Evolutionary conservation across 2,888 invertebrate species (phyloP), one percentile per base, ranked within the genome.

Genomic region (Drosophila bunnanda): DNA sequence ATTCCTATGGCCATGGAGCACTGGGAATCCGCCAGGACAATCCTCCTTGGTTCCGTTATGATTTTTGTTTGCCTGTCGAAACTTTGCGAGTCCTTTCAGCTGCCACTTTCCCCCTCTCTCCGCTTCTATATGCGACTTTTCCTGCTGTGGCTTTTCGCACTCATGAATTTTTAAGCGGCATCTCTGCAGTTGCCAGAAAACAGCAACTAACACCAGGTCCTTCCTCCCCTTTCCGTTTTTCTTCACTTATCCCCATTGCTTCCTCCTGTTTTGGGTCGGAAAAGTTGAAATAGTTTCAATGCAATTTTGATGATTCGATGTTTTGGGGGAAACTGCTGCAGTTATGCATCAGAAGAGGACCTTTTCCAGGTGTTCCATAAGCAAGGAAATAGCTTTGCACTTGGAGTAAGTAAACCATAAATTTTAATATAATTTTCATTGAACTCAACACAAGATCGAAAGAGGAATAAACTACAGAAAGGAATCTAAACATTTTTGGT

Each of bases 241-340:
- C 50, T 25, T 28, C 12, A 17, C 22, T 30, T 43, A 17, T 36
- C 50, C 25, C 28, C n/a, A n/a, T 39, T 17, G 38, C 41, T 48
- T 25, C 28, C n/a, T 4, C 4, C 17, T 20, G 34, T 61, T 67
- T 75, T 60, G n/a, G 67, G 41, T 50, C 62, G 78, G 82, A 79
- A 72, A 75, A 89, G 65, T 80, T 67, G 61, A 75, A 82, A 86
- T 89, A 82, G 72, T 89, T 85, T 77, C 78, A 77, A 82, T 85
- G 88, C 89, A 85, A 88, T 82, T 88, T 85, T 85, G 75, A 88
- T 85, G 85, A 85, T 85, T 89, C 75, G 86, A 82, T 85, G 68
- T 72, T 72, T 83, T 73, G 72, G 25, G 82, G 80, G 22, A 32
- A 39, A 70, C 41, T 34, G 50, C 34, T 22, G 28, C 34, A 50